phyloP scores from a whole-genome alignment of 2,888 invertebrate genomes.

The Drosophila seclusa region DNA sequence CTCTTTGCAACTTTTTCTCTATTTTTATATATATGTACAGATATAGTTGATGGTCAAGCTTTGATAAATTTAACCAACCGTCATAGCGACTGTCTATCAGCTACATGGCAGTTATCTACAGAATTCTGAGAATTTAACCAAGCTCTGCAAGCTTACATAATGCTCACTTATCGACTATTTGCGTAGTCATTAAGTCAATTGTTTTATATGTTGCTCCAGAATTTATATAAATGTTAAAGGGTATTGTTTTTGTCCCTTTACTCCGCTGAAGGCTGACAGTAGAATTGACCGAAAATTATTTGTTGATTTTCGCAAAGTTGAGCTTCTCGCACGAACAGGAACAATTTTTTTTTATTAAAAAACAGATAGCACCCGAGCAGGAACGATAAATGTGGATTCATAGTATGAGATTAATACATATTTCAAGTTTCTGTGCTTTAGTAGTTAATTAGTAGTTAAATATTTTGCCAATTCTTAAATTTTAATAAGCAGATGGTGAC shows the following conservation, averaged over 20 bases:
- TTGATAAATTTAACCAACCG: neutral
- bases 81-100: neutral
- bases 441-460: neutral
- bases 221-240: neutral
- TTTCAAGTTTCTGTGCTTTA: neutral
- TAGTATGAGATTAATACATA: too few relatives aligned
- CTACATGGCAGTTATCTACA: neutral
- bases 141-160: too few relatives aligned
- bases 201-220: neutral
- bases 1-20: neutral
- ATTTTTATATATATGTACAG: neutral
- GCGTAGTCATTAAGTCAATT: neutral
- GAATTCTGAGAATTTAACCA: neutral
- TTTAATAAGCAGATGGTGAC: neutral
- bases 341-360: neutral
- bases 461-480: neutral
- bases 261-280: neutral
- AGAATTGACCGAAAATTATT: neutral
- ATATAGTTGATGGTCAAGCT: conserved; percentile 1
- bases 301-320: neutral
- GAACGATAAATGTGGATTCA: neutral
- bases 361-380: neutral
- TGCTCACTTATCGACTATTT: neutral
- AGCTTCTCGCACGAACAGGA: neutral
- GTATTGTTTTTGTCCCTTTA: neutral